Conservation (phyloP, 2,797 vertebrate species). For the Phataginus tetradactyla region DNA sequence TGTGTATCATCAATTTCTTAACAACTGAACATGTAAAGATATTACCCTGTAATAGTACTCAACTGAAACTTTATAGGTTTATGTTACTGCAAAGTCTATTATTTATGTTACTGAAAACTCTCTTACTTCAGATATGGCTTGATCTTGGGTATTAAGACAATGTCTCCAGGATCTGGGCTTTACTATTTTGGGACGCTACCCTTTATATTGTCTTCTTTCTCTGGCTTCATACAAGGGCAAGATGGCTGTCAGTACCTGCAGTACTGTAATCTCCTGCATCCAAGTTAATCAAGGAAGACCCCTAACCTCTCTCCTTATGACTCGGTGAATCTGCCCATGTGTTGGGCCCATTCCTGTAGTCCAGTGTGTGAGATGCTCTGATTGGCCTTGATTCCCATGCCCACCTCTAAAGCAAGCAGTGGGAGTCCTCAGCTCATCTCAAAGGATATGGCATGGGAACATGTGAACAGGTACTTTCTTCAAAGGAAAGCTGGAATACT, state of each 20-base stretch:
- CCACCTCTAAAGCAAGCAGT: neutral
- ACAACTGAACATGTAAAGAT: constrained; percentile 16
- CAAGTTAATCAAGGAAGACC: neutral
- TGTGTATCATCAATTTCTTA: neutral
- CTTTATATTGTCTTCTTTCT: neutral
- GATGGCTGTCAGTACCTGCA: neutral
- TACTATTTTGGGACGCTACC: neutral
- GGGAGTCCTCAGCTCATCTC: neutral
- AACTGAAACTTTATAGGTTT: neutral
- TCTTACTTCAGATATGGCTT: neutral
- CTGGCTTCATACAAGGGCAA: neutral
- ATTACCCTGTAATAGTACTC: neutral
- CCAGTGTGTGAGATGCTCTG: neutral
- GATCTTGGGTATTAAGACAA: neutral
- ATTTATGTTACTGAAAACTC: constrained; percentile 4
- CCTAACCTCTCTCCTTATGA: neutral
- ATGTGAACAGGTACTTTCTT: neutral
- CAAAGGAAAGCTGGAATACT: neutral
- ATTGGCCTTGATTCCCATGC: neutral
- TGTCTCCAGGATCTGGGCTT: neutral
- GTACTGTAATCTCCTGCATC: neutral
- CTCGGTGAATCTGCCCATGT: neutral
- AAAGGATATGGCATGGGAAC: neutral
- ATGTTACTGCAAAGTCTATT: neutral
- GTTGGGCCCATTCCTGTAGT: neutral